These are phyloP conservation scores for Oncorhynchus nerka DNA, from an alignment of 2,113 vertebrate genomes.

Conservation along the genomic window DNA sequence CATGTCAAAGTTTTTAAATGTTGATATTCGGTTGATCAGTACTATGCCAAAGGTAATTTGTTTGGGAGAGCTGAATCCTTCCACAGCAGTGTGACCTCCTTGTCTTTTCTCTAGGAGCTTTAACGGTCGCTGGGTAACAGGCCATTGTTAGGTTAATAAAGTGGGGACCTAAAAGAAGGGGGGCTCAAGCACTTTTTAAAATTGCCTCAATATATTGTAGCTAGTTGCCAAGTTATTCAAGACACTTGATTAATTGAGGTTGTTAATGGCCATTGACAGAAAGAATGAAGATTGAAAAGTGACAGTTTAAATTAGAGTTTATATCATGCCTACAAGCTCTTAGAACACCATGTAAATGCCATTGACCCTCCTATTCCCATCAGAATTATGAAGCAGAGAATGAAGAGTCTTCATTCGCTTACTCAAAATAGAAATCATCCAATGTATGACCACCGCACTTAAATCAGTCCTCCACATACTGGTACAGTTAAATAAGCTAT, in stretches of 20 bases:
- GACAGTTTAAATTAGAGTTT: background rate
- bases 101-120: constrained; percentile 5
- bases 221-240: constrained; percentile 6
- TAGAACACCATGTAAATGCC: background rate
- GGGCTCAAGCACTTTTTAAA: background rate
- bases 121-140: constrained; percentile 42
- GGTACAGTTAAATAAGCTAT: no score
- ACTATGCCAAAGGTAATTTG: background rate
- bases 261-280: constrained; percentile 5
- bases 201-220: constrained; percentile 1
- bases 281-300: background rate
- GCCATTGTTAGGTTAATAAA: constrained; percentile 22
- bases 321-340: background rate
- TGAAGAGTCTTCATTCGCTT: background rate
- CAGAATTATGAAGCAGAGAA: background rate
- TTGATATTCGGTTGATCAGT: background rate
- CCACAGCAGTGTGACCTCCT: background rate
- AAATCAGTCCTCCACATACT: no score
- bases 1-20: background rate
- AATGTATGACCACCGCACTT: no score
- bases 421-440: no score
- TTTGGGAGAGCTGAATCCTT: background rate
- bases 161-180: background rate
- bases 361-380: background rate
- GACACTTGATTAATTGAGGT: constrained; percentile 11